Base-by-base conservation (phyloP, 2,113 vertebrate genomes). In the Phylloscopus whistleri region DNA sequence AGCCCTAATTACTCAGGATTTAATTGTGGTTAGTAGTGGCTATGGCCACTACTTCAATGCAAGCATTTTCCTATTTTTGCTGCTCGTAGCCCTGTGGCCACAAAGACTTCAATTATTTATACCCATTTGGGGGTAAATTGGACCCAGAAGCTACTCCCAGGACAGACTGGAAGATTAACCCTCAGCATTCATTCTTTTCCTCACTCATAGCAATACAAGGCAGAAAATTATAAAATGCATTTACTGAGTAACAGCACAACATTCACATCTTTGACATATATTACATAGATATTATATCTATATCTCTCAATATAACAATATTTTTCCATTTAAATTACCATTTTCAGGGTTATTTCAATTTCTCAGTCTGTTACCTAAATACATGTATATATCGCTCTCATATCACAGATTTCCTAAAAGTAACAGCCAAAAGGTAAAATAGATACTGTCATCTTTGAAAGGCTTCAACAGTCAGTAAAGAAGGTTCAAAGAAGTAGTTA, bases 371-470 rank as follows among this genome's bases (percentile, higher is more conserved):
- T 59, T 79, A 44, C 14, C 10, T 90, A 51, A 81, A 53, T 56
- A 44, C 13, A 19, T 52, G 52, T 43, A 48, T 35, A 76, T 46
- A 90, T 75, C 82, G 55, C 9, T 94, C 87, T 94, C 53, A 79
- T 11, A 43, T 67, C 41, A 66, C 51, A 52, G 53, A 22, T 64
- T 86, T 89, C 60, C 92, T 82, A 49, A 77, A 90, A 90, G 17
- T 14, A 74, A 67, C 70, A 93, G 48, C 31, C 23, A 75, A 87
- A 93, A 86, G 43, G 13, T 81, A 51, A 95, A 91, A 95, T 44
- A 94, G 90, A 88, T 82, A 46, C 53, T 86, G 55, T 59, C 41
- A 80, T 89, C 58, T 84, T 91, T 78, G 92, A 90, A 95, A 84
- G 69, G 41, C 70, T 78, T 94, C 28, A 92, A 60, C 58, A 94